A percentile compares a stretch with the other conserved stretches of the same genome.
Evolutionary conservation across 2,888 invertebrate species (phyloP).

Genomic region (Xanthia togata): DNA sequence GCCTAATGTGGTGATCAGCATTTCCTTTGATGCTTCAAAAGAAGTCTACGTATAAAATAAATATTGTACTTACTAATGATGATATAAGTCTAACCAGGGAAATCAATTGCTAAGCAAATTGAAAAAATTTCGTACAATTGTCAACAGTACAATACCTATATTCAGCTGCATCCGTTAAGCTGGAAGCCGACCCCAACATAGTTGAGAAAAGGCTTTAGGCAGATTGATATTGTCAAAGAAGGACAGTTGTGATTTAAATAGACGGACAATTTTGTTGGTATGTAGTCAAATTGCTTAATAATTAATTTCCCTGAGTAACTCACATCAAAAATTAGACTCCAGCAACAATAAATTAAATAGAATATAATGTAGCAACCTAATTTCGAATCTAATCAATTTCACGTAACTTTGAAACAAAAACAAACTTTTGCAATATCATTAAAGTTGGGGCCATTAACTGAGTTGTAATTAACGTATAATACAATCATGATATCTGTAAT

Average conservation of each 20-base stretch:
- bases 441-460: constrained; percentile 51
- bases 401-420: constrained; percentile 48
- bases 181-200: too few relatives aligned
- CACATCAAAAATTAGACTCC: neutral
- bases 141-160: too few relatives aligned
- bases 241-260: neutral
- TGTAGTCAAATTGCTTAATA: too few relatives aligned
- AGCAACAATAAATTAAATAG: constrained; percentile 24
- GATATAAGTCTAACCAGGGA: neutral
- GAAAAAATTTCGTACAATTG: neutral
- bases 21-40: neutral
- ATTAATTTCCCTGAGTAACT: neutral
- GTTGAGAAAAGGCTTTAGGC: too few relatives aligned
- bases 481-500: constrained; percentile 55
- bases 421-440: constrained; percentile 58
- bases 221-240: neutral
- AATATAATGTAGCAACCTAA: constrained; percentile 25
- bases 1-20: neutral
- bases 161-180: too few relatives aligned
- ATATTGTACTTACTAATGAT: neutral
- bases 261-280: neutral
- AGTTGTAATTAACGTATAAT: constrained; percentile 58
- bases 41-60: neutral
- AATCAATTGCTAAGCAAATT: neutral
- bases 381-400: constrained; percentile 53